Evolutionary conservation across 2,113 vertebrate species (phyloP), one percentile per base, ranked within the genome.

Genomic region (Uria aalge): DNA sequence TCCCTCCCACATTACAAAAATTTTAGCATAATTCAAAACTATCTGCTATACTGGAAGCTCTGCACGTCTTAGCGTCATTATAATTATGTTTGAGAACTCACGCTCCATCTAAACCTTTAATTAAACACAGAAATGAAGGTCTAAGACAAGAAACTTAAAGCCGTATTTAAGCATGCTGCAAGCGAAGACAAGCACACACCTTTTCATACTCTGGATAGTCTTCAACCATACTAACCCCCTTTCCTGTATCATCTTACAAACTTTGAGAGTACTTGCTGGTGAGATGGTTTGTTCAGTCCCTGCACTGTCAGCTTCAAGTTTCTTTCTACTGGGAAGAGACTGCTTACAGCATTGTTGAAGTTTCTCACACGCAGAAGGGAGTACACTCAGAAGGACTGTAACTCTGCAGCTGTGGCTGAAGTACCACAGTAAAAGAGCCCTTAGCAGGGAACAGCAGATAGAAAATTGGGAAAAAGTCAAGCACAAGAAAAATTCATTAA

Each of bases 11-110:
- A 60, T 19, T 6, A 85, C 29, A 64, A 0, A 7, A 59, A 9
- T 52, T 88, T 66, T 47, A 64, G 69, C 17, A 36, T 66, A 87
- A 85, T 50, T 74, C 78, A 66, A 57, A 93, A 48, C 27, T 36
- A 24, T 68, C 27, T 45, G n/a, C 75, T 60, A 24, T 5, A 45
- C 21, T 38, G 60, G 92, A 92, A 90, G 85, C 47, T 90, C 84
- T 52, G 47, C 53, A 36, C 12, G 27, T 50, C 72, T 78, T 53
- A 38, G 76, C 93, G 81, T 73, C 71, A 48, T 45, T 92, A 1
- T 87, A 96, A 96, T 96, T 94, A 95, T 6, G 12, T 48, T 71
- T 30, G 76, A 88, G 69, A 94, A 91, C 56, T 62, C 45, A 79
- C 15, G 27, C 77, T 90, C 45, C 4, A 1, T 27, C 73, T 86